These are phyloP conservation scores for Mesoclemmys tuberculata DNA, from an alignment of 2,113 vertebrate species.

Conservation along the genomic window DNA sequence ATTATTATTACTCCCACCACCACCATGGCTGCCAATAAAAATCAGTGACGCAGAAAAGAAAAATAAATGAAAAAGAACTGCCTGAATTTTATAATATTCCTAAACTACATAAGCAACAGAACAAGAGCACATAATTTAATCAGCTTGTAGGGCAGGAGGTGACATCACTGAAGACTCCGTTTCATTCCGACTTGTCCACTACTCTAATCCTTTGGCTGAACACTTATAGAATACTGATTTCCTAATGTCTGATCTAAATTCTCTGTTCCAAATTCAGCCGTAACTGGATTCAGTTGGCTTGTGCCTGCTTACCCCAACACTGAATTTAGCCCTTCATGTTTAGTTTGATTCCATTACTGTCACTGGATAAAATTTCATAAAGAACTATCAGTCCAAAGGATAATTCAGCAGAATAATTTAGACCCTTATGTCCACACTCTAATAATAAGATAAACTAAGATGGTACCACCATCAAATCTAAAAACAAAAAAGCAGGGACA, in stretches of 20 bases:
- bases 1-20: not conserved
- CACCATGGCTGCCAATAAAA: not conserved
- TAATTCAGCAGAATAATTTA: not conserved
- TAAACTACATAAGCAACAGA: not conserved
- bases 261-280: not conserved
- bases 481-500: not conserved
- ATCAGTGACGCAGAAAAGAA: constrained; percentile 17
- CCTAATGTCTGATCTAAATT: not conserved
- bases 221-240: not conserved
- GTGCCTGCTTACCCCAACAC: not conserved
- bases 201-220: not conserved
- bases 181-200: not conserved
- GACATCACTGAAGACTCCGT: not conserved
- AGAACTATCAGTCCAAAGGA: not conserved
- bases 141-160: not conserved
- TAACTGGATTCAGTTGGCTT: not conserved
- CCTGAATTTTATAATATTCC: constrained; percentile 36
- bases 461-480: not conserved
- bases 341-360: accelerated
- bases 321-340: not conserved
- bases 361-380: not conserved
- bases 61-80: constrained; percentile 27
- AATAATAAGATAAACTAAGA: not conserved
- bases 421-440: not conserved
- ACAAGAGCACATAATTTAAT: not conserved